phyloP scores from a whole-genome alignment of 2,113 vertebrate species.

The Emberiza fucata region DNA sequence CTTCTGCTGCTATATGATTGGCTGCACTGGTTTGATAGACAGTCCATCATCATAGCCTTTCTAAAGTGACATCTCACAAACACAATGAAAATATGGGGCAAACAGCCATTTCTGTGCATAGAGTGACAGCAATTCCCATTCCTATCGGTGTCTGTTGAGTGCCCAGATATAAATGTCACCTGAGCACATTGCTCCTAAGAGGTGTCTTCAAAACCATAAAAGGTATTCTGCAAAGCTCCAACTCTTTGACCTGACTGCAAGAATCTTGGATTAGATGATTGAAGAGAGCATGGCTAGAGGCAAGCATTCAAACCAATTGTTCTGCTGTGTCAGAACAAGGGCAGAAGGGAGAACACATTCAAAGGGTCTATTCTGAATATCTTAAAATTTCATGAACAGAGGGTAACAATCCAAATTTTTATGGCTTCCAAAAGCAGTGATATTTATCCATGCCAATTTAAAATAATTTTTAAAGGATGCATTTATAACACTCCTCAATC shows the following conservation, averaged over 20 bases:
- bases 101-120: not conserved
- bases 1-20: not conserved
- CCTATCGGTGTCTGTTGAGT: not conserved
- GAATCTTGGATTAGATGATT: constrained; percentile 1
- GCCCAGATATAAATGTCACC: not conserved
- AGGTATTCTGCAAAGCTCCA: constrained; percentile 9
- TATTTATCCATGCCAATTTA: not conserved
- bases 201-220: not conserved
- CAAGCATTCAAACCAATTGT: constrained; percentile 9
- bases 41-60: not conserved
- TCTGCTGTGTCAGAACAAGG: constrained; percentile 21
- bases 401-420: not conserved
- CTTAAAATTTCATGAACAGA: not conserved
- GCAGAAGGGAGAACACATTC: not conserved
- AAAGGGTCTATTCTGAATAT: not conserved
- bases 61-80: not conserved
- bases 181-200: not conserved
- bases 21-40: not conserved
- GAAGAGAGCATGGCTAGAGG: not conserved
- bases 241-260: constrained; percentile 2
- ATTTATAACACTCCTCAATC: not conserved
- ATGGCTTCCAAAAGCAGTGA: not conserved
- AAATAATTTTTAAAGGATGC: not conserved
- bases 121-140: not conserved
- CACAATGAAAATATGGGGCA: not conserved